Evolutionary conservation across 2,797 vertebrate genomes (phyloP), one percentile per base, ranked within the genome.

Genomic region (Onychomys leucogaster): DNA sequence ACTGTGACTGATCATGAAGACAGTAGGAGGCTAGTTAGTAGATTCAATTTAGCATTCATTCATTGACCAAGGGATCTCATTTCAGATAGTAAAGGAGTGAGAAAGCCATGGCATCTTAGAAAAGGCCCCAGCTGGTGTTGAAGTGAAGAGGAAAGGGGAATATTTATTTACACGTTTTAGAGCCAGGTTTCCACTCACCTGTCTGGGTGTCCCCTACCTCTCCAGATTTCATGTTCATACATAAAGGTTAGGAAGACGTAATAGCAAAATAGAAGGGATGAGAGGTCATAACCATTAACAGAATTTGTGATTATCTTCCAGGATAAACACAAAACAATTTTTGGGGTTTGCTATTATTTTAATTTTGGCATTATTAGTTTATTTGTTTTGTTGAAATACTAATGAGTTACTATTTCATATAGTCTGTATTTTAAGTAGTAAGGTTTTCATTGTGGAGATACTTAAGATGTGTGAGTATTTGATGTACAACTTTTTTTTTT

Each of bases 261-360:
- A 65, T 3, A 55, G 14, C 63, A 83, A 83, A 87, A 75, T 32
- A 95, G 94, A 49, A 61, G 17, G 10, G 16, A 1, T 0, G 8
- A 27, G 25, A 16, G 3, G 6, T 0, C 61, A 4, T 73, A n/a
- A n/a, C 9, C 29, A 65, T 77, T 65, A 69, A 25, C 67, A 43
- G 27, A 27, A 46, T 5, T 76, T 96, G 84, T 85, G 82, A 65
- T 88, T 4, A n/a, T 86, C 80, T 86, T 92, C 71, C 13, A 86
- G 34, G 10, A 61, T 77, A 82, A 92, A 5, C 25, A 71, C 11
- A 32, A 93, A 89, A 9, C 21, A 83, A 67, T 34, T 93, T 95
- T 90, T 81, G 19, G 93, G 34, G 10, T 69, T 94, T 52, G 59
- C 81, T 93, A 59, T 34, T 95, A 61, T 9, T 41, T 34, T 95